These are phyloP conservation scores for Stomatorhinus walkeri DNA, from an alignment of 2,797 vertebrate species.

Conservation along the genomic window DNA sequence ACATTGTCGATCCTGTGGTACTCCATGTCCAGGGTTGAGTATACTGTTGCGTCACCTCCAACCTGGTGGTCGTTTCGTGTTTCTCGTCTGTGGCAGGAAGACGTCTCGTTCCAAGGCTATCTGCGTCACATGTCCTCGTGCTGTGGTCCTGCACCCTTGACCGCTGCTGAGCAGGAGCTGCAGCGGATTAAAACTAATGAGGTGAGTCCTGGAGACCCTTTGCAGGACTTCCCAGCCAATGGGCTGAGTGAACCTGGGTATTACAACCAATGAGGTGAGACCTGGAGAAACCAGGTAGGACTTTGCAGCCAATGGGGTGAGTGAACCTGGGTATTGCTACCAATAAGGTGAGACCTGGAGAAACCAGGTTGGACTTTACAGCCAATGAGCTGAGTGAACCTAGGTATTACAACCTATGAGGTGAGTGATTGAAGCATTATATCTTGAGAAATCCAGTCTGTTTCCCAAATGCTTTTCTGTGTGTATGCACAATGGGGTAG, in stretches of 20 bases:
- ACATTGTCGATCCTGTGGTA: not conserved
- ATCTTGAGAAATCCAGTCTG: not conserved
- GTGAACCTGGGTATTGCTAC: not conserved
- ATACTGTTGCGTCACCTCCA: not conserved
- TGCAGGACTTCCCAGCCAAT: not conserved
- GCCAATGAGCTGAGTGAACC: not conserved
- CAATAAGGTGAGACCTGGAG: not conserved
- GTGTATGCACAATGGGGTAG: not conserved
- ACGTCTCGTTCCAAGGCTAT: conserved; percentile 85
- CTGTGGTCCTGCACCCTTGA: conserved; percentile 79
- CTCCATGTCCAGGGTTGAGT: not conserved
- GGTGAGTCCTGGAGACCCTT: conserved; percentile 56
- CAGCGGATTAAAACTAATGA: conserved; percentile 89
- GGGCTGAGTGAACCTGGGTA: too few species aligned
- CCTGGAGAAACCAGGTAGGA: not conserved
- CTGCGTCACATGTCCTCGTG: conserved; percentile 79
- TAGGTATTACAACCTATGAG: not conserved
- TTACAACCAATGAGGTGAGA: too few species aligned
- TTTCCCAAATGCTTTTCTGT: not conserved
- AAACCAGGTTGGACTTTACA: not conserved
- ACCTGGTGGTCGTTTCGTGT: not conserved
- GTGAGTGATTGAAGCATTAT: not conserved
- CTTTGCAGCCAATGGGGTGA: not conserved
- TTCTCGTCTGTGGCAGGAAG: conserved; percentile 65
- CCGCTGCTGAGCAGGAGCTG: conserved; percentile 82